Percentiles rank a stretch among this genome's conserved stretches.
These are phyloP conservation scores for Drosophila athabasca DNA, from an alignment of 1,140 invertebrate genomes.

Conservation along the genomic window DNA sequence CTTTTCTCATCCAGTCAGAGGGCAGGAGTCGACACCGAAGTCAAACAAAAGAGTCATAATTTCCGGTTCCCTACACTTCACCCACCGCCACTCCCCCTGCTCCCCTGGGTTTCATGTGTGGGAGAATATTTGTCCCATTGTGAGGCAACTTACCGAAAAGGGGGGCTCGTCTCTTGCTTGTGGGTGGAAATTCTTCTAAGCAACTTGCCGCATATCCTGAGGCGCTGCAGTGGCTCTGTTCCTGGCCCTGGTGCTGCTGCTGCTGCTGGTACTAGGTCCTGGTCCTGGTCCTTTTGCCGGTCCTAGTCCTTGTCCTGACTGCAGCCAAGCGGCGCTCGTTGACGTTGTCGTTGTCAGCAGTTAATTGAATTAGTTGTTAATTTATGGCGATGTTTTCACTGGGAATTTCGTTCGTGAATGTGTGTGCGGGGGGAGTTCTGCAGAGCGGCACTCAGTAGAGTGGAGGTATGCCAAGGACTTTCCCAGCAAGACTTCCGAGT, in stretches of 20 bases:
- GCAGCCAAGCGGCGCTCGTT: constrained; percentile 48
- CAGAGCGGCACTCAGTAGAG: background rate
- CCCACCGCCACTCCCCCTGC: too few relatives aligned
- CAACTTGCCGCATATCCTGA: constrained; percentile 59
- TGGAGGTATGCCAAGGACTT: constrained; percentile 12
- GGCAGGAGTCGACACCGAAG: too few relatives aligned
- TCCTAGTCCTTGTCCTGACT: constrained; percentile 16
- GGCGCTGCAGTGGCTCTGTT: constrained; percentile 41
- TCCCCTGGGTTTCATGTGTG: constrained; percentile 10
- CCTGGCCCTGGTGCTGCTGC: constrained; percentile 5
- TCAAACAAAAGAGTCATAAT: constrained; percentile 23
- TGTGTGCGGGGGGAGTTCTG: constrained; percentile 5
- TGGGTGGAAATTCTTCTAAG: constrained; percentile 45
- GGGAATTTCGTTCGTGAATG: constrained; percentile 66
- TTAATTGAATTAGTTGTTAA: constrained; percentile 82
- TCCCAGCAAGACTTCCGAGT: background rate
- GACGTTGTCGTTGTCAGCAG: constrained; percentile 61
- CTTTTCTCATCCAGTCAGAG: background rate
- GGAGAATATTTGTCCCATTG: constrained; percentile 43
- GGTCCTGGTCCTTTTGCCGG: background rate
- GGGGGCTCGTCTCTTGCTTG: constrained; percentile 21
- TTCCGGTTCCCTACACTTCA: constrained; percentile 23
- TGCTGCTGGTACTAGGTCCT: background rate
- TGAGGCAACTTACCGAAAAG: constrained; percentile 37
- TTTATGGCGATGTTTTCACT: constrained; percentile 79